Evolutionary conservation across 2,888 invertebrate genomes (phyloP), one percentile per base, ranked within the genome.

Genomic region (Athalia circularis): DNA sequence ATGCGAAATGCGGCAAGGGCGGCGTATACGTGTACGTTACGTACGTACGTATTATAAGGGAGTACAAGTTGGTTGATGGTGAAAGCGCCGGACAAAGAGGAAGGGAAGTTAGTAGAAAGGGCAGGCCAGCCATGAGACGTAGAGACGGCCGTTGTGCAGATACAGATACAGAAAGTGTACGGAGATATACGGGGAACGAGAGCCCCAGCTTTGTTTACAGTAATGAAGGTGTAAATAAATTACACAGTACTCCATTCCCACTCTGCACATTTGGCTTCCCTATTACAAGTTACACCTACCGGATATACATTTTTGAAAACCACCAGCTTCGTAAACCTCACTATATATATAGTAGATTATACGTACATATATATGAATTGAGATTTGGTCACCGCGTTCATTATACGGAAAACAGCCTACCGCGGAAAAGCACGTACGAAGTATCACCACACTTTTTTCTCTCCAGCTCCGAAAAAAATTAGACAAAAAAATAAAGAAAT

Each of bases 161-260:
- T 29, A 29, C 29, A 29, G 29, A 29, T 29, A 29, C 29, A 29
- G 29, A 29, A 29, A 29, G 29, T 29, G 29, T 29, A 29, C 29
- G 29, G 29, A 29, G 29, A 29, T 29, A 29, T 29, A 29, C 29
- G 29, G 81, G 82, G 83, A 85, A 84, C 84, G 85, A 83, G 84
- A 84, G 82, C 9, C 52, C 57, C 13, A 72, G 84, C 86, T 88
- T 88, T 88, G 88, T 87, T 88, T 88, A 87, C 86, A 85, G 87
- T 88, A 88, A 88, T 87, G 88, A 88, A 88, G 86, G 87, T 86
- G 86, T 88, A 87, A 88, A 88, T 88, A 88, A 88, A 85, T 86
- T 84, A 86, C 84, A 85, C 86, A 84, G 84, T 83, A 80, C 83
- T 84, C 84, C 86, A 87, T 88, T 83, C 84, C 83, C 81, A 80